Evolutionary conservation across 2,888 invertebrate species (phyloP).

Genomic region (Agrypnus murinus): DNA sequence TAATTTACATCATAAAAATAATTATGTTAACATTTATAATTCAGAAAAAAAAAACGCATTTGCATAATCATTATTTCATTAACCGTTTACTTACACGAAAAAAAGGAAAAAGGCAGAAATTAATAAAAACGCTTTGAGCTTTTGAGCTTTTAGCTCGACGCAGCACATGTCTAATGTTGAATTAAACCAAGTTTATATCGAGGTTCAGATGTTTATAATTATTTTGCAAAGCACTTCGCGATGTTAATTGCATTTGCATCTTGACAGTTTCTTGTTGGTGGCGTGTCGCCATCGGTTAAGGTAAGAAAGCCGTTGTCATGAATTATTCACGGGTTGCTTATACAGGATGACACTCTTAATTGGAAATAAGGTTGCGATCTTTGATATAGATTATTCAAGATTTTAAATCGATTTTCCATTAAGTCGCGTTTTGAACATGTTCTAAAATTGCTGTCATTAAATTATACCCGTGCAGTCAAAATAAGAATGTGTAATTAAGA

Average conservation of each 20-base stretch:
- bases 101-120: too few species aligned
- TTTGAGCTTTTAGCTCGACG: too few species aligned
- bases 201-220: conserved; percentile 68
- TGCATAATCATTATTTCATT: too few species aligned
- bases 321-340: conserved; percentile 69
- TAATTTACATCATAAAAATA: too few species aligned
- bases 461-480: conserved; percentile 41
- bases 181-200: conserved; percentile 10
- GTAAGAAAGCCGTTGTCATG: conserved; percentile 71
- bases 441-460: conserved; percentile 48
- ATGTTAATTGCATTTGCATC: conserved; percentile 72
- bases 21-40: too few species aligned
- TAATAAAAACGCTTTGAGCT: too few species aligned
- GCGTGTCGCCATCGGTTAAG: conserved; percentile 70
- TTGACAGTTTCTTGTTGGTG: conserved; percentile 71
- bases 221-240: conserved; percentile 70
- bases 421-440: conserved; percentile 48
- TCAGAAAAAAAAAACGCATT: too few species aligned
- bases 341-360: conserved; percentile 70
- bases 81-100: too few species aligned
- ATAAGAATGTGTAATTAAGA: conserved; percentile 39
- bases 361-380: conserved; percentile 70
- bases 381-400: conserved; percentile 70
- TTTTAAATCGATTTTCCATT: conserved; percentile 65
- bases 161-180: too few species aligned